phyloP scores from a whole-genome alignment of 2,888 invertebrate genomes.

The Tuta absoluta region DNA sequence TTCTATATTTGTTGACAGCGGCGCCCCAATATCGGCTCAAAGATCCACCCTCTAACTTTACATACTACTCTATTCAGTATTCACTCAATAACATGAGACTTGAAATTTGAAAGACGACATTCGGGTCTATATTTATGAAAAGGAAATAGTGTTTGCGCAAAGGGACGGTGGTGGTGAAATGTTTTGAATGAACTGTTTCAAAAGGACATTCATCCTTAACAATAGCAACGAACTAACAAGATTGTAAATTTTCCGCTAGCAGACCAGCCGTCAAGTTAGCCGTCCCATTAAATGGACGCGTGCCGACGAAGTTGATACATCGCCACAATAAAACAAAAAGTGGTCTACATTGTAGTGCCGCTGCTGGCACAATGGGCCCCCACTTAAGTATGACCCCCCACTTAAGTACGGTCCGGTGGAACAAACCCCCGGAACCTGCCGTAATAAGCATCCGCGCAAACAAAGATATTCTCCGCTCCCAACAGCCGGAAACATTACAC shows the following conservation, averaged over 20 bases:
- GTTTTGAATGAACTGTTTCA: not conserved
- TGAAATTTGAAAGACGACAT: conserved; percentile 5
- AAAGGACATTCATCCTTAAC: not conserved
- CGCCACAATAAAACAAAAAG: conserved; percentile 68
- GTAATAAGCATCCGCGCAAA: conserved; percentile 73
- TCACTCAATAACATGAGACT: conserved; percentile 18
- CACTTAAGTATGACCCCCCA: conserved; percentile 67
- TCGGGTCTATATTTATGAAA: not conserved
- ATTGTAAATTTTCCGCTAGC: conserved; percentile 32
- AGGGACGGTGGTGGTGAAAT: not conserved
- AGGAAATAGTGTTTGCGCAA: conserved; percentile 6
- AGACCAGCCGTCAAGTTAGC: conserved; percentile 48
- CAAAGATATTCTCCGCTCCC: conserved; percentile 70
- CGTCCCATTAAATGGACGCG: conserved; percentile 63
- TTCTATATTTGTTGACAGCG: conserved; percentile 52
- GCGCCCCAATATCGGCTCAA: conserved; percentile 42
- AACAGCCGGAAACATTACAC: conserved; percentile 64
- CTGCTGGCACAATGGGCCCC: conserved; percentile 63
- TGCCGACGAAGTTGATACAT: conserved; percentile 68
- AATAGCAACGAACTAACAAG: not conserved
- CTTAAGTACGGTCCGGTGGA: conserved; percentile 71
- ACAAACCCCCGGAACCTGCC: conserved; percentile 65
- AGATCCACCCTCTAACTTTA: conserved; percentile 34
- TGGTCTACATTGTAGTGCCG: conserved; percentile 63
- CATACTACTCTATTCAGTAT: conserved; percentile 27